A percentile compares a stretch with the other conserved stretches of the same genome.
These are phyloP conservation scores for Paradisaea rubra DNA, from an alignment of 2,113 vertebrate genomes.

Conservation along the genomic window DNA sequence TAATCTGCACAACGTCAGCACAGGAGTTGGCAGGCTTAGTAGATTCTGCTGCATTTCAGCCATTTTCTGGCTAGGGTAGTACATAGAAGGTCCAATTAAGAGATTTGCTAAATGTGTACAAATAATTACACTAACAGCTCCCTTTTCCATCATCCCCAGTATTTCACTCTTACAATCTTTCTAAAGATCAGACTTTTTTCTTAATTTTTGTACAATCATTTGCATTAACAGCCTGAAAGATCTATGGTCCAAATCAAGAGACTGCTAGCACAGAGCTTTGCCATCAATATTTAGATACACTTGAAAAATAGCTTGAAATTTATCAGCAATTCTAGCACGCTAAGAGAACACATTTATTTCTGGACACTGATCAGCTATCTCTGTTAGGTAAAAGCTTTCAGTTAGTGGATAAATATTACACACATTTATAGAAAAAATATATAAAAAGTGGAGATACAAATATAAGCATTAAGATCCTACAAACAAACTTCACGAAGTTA, in stretches of 20 bases:
- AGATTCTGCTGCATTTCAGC: not conserved
- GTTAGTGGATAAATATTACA: not conserved
- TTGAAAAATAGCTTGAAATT: not conserved
- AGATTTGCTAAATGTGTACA: not conserved
- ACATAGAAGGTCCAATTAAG: not conserved
- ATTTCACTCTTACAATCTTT: not conserved
- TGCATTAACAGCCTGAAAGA: not conserved
- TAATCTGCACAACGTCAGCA: not conserved
- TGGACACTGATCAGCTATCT: not conserved
- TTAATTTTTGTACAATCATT: not conserved
- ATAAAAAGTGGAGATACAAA: not conserved
- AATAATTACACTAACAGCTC: not conserved
- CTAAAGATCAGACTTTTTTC: not conserved
- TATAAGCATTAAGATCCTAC: not conserved
- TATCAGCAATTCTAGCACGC: not conserved
- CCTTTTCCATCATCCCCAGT: not conserved
- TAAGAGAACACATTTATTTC: not conserved
- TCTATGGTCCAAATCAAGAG: not conserved
- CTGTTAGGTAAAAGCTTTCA: not conserved
- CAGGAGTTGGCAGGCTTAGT: not conserved
- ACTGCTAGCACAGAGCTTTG: not conserved
- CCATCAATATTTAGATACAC: not conserved
- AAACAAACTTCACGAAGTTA: not conserved
- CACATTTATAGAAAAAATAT: not conserved
- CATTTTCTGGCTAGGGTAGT: not conserved